A percentile compares a stretch with the other conserved stretches of the same genome.
Conservation (phyloP, 2,888 invertebrate genomes). For the Dorcus parallelipipedus region DNA sequence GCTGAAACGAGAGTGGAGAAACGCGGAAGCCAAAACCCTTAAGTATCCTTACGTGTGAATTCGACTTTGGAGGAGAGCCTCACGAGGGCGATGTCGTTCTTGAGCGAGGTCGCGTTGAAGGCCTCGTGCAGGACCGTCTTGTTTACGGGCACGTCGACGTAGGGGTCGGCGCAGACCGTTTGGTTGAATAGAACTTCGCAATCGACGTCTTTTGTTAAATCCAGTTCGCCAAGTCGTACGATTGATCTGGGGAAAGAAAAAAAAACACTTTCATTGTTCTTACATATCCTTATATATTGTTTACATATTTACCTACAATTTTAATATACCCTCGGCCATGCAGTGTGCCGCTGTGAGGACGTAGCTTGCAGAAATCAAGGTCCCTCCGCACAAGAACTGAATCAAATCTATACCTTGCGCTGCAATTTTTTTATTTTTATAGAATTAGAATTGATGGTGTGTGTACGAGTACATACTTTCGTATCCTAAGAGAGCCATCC, state of each 20-base stretch:
- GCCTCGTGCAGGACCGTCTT: slow-evolving; percentile 36
- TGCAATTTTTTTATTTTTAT: slow-evolving; percentile 5
- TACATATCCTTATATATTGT: too few relatives aligned
- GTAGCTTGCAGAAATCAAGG: slow-evolving; percentile 32
- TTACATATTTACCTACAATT: slow-evolving; percentile 29
- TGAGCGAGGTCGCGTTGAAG: slow-evolving; percentile 34
- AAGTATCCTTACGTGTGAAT: slow-evolving; percentile 27
- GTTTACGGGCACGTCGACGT: slow-evolving; percentile 37
- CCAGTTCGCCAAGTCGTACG: slow-evolving; percentile 61
- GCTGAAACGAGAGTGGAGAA: slow-evolving; percentile 26
- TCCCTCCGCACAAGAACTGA: slow-evolving; percentile 39
- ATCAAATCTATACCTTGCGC: slow-evolving; percentile 19
- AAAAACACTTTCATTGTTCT: too few relatives aligned
- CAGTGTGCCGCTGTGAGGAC: slow-evolving; percentile 40
- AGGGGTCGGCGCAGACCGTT: slow-evolving; percentile 36
- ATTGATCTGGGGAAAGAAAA: slow-evolving; percentile 44
- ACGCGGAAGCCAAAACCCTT: not conserved
- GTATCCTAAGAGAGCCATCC: slow-evolving; percentile 56
- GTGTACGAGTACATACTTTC: slow-evolving; percentile 28
- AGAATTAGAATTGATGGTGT: too few relatives aligned
- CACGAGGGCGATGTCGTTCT: slow-evolving; percentile 47
- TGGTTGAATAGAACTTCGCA: slow-evolving; percentile 38
- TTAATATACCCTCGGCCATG: slow-evolving; percentile 23
- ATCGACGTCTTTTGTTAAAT: slow-evolving; percentile 47
- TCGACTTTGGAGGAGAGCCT: slow-evolving; percentile 33